Evolutionary conservation across 1,140 invertebrate species (phyloP).

Genomic region (Calycopis cecrops): DNA sequence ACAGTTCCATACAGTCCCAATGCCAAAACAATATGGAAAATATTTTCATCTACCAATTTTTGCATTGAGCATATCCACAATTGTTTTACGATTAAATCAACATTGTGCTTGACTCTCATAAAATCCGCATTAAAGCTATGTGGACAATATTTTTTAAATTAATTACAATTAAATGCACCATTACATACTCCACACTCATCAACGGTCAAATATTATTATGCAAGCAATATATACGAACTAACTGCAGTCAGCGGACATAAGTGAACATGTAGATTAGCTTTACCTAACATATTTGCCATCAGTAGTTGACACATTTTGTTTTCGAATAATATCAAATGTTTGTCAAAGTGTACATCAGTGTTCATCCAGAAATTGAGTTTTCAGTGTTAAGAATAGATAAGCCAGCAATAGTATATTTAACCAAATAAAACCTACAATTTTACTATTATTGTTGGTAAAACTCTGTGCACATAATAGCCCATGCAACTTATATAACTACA

Average conservation of each 20-base stretch:
- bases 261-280: neutral
- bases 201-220: constrained; percentile 38
- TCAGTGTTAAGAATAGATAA: too few relatives aligned
- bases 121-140: constrained; percentile 63
- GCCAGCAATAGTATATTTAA: too few relatives aligned
- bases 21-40: constrained; percentile 51
- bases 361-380: too few relatives aligned
- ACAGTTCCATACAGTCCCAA: constrained; percentile 50
- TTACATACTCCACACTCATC: constrained; percentile 39
- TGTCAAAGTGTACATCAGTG: too few relatives aligned
- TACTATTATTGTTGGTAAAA: too few relatives aligned
- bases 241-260: neutral
- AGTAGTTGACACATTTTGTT: too few relatives aligned
- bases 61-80: constrained; percentile 57
- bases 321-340: too few relatives aligned
- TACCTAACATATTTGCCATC: neutral
- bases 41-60: constrained; percentile 39
- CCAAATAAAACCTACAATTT: too few relatives aligned
- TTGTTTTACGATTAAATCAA: constrained; percentile 49
- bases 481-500: too few relatives aligned
- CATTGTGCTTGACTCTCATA: constrained; percentile 62
- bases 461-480: too few relatives aligned
- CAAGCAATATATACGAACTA: constrained; percentile 48
- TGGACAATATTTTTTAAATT: constrained; percentile 64
- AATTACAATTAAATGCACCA: constrained; percentile 73